Percentiles rank a stretch among this genome's conserved stretches.
These are phyloP conservation scores for Amblyjoppa fuscipennis DNA, from an alignment of 2,888 invertebrate genomes.

Conservation along the genomic window DNA sequence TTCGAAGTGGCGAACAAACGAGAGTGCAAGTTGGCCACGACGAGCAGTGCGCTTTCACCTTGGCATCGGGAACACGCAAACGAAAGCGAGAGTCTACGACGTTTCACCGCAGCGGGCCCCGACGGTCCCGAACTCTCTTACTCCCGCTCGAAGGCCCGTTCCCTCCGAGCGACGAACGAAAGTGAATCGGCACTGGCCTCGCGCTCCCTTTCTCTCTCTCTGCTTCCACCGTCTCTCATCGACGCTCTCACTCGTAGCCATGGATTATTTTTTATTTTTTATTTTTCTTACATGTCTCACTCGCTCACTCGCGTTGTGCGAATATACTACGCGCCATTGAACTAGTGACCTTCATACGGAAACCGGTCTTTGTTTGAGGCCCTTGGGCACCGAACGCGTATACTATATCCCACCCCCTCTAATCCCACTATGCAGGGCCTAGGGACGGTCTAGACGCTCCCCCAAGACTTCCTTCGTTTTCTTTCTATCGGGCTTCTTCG, in stretches of 20 bases:
- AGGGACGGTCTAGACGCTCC: constrained; percentile 72
- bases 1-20: constrained; percentile 44
- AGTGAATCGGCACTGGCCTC: constrained; percentile 70
- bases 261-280: constrained; percentile 43
- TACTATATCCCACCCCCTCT: constrained; percentile 70
- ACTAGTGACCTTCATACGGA: constrained; percentile 84
- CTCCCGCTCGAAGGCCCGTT: constrained; percentile 12
- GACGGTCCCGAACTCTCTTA: constrained; percentile 58
- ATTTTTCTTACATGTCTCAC: constrained; percentile 34
- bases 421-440: constrained; percentile 64
- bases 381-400: constrained; percentile 62
- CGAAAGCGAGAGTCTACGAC: constrained; percentile 63
- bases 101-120: constrained; percentile 28
- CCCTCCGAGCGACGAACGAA: constrained; percentile 58
- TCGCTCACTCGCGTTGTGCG: constrained; percentile 42
- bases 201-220: constrained; percentile 39
- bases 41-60: constrained; percentile 63
- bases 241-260: constrained; percentile 24
- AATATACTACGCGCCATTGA: constrained; percentile 77
- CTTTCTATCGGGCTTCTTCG: constrained; percentile 30
- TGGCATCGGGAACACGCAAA: constrained; percentile 60
- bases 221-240: constrained; percentile 29
- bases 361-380: constrained; percentile 82
- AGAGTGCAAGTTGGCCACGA: constrained; percentile 73
- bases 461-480: constrained; percentile 46